A percentile compares a stretch with the other conserved stretches of the same genome.
Evolutionary conservation across 2,113 vertebrate genomes (phyloP).

Genomic region (Paraplagusia blochii): DNA sequence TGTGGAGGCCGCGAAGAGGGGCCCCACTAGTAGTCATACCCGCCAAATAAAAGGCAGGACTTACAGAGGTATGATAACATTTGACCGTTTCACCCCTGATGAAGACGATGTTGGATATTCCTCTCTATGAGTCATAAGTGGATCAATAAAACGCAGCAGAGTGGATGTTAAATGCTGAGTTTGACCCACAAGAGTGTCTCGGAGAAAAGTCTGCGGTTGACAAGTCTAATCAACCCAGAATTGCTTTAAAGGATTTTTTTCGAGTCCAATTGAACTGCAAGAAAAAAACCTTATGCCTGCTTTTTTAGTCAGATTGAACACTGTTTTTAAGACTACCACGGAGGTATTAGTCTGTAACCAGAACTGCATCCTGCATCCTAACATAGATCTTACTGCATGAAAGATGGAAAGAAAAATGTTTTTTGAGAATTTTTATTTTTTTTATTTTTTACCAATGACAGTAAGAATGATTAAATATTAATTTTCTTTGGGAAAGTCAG

Average conservation of each 20-base stretch:
- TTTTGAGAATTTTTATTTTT: constrained; percentile 61
- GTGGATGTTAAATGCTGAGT: constrained; percentile 37
- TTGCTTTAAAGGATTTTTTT: constrained; percentile 32
- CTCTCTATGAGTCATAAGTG: constrained; percentile 28
- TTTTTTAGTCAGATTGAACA: constrained; percentile 52
- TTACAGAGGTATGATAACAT: constrained; percentile 3
- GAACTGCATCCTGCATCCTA: constrained; percentile 67
- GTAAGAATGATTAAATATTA: constrained; percentile 51
- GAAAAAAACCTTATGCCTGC: constrained; percentile 50
- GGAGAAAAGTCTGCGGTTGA: constrained; percentile 11
- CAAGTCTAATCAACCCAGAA: constrained; percentile 16
- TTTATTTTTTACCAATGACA: constrained; percentile 60
- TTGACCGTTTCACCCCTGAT: constrained; percentile 6
- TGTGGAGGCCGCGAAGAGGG: constrained; percentile 96
- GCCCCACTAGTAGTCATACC: constrained; percentile 93
- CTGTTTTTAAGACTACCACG: constrained; percentile 49
- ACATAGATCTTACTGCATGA: constrained; percentile 71
- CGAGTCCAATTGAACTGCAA: constrained; percentile 15
- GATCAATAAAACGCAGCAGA: constrained; percentile 29
- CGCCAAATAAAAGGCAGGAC: constrained; percentile 74
- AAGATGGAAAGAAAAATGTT: constrained; percentile 40
- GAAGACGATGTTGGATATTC: constrained; percentile 18
- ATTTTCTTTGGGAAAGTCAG: constrained; percentile 22
- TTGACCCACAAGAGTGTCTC: constrained; percentile 15
- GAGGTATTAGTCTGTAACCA: constrained; percentile 44